A percentile compares a stretch with the other conserved stretches of the same genome.
phyloP scores from a whole-genome alignment of 2,113 vertebrate species.

The Chaetura pelagica region DNA sequence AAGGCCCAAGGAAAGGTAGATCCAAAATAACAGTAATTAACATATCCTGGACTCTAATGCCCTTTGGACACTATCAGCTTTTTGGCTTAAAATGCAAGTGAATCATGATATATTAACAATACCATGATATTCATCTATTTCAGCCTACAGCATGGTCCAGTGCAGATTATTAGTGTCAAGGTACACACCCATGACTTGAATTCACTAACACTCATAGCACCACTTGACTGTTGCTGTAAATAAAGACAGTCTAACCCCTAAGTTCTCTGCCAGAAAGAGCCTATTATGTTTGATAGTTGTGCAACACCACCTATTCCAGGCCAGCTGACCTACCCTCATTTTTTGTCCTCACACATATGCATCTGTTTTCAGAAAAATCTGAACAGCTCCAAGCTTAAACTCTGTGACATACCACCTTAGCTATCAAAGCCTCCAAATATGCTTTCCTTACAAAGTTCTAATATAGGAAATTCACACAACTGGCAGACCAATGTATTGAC shows the following conservation, averaged over 20 bases:
- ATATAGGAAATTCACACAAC: neutral
- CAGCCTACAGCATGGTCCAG: neutral
- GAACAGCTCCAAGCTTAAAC: neutral
- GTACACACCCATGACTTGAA: neutral
- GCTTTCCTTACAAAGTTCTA: neutral
- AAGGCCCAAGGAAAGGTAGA: neutral
- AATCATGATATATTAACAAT: neutral
- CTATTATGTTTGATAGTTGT: neutral
- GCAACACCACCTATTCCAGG: neutral
- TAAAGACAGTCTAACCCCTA: neutral
- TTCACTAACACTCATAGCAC: slow-evolving; percentile 28
- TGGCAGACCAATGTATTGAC: neutral
- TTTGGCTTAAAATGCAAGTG: slow-evolving; percentile 37
- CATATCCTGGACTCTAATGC: neutral
- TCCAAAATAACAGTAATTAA: neutral
- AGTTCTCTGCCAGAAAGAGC: neutral
- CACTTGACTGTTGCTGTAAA: slow-evolving; percentile 22
- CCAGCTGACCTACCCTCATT: neutral
- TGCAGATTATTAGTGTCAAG: neutral
- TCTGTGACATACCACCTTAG: neutral
- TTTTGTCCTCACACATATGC: neutral
- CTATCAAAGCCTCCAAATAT: neutral
- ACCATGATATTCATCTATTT: neutral
- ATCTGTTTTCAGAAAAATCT: neutral
- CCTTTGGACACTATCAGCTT: slow-evolving; percentile 18